A percentile compares a stretch with the other conserved stretches of the same genome.
phyloP scores from a whole-genome alignment of 2,888 invertebrate species.

The Apotomis capreana region DNA sequence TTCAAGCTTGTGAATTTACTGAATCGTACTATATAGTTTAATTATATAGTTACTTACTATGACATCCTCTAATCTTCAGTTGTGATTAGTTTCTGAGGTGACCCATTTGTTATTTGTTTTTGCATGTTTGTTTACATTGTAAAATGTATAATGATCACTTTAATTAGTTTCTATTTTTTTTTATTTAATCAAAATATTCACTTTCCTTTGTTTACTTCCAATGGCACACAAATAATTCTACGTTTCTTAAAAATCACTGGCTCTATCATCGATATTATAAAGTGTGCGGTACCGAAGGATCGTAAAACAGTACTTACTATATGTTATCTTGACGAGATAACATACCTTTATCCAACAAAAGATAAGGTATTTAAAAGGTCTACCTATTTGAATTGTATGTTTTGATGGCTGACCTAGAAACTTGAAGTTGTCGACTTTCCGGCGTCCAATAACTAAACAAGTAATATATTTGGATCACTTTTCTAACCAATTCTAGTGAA shows the following conservation, averaged over 20 bases:
- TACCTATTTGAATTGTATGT: slow-evolving; percentile 42
- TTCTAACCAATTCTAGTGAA: too few species aligned
- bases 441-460: background rate
- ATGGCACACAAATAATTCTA: background rate
- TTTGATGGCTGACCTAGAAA: slow-evolving; percentile 47
- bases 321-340: slow-evolving; percentile 45
- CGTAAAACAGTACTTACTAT: slow-evolving; percentile 52
- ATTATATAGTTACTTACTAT: slow-evolving; percentile 13
- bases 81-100: background rate
- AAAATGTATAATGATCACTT: slow-evolving; percentile 36
- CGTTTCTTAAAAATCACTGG: slow-evolving; percentile 4
- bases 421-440: slow-evolving; percentile 44
- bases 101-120: slow-evolving; percentile 23
- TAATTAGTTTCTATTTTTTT: too few species aligned
- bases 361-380: slow-evolving; percentile 54
- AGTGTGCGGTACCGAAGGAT: slow-evolving; percentile 46
- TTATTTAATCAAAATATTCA: background rate
- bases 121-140: slow-evolving; percentile 35
- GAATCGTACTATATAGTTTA: background rate
- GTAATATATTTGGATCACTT: background rate
- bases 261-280: slow-evolving; percentile 24
- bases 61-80: slow-evolving; percentile 43
- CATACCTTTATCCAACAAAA: slow-evolving; percentile 48
- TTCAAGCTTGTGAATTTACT: too few species aligned
- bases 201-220: background rate